phyloP scores from a whole-genome alignment of 2,888 invertebrate genomes.

The Cryptosula pallasiana region DNA sequence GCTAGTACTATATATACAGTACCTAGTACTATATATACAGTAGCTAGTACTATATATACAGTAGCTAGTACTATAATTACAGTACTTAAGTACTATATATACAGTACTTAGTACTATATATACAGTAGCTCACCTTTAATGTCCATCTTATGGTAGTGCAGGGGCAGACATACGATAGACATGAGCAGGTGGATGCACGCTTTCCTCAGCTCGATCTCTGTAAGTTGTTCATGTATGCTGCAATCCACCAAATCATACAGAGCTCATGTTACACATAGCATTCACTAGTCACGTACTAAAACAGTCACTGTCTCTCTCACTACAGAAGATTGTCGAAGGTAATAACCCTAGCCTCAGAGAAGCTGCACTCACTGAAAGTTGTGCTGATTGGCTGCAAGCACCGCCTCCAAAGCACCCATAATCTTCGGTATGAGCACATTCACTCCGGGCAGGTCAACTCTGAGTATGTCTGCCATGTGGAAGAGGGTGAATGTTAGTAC shows the following conservation, averaged over 20 bases:
- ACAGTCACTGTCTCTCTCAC: too few relatives aligned
- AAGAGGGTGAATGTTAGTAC: conserved; percentile 78
- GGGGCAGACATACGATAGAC: conserved; percentile 84
- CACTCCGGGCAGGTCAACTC: conserved; percentile 86
- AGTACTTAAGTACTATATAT: too few relatives aligned
- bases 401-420: conserved; percentile 81
- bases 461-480: conserved; percentile 66
- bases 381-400: conserved; percentile 76
- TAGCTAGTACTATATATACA: too few relatives aligned
- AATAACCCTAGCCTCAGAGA: too few relatives aligned
- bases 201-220: conserved; percentile 64
- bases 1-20: too few relatives aligned
- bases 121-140: conserved; percentile 51
- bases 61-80: too few relatives aligned
- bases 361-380: conserved; percentile 63
- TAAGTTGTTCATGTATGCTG: conserved; percentile 43
- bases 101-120: too few relatives aligned
- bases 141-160: conserved; percentile 70
- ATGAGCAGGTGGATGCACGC: conserved; percentile 86
- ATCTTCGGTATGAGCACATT: conserved; percentile 84
- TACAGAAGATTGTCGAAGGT: too few relatives aligned
- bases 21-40: too few relatives aligned
- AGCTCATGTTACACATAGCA: background rate
- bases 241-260: background rate
- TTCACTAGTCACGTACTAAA: too few relatives aligned